phyloP scores from a whole-genome alignment of 2,888 invertebrate species.

The Aspidiotus destructor region DNA sequence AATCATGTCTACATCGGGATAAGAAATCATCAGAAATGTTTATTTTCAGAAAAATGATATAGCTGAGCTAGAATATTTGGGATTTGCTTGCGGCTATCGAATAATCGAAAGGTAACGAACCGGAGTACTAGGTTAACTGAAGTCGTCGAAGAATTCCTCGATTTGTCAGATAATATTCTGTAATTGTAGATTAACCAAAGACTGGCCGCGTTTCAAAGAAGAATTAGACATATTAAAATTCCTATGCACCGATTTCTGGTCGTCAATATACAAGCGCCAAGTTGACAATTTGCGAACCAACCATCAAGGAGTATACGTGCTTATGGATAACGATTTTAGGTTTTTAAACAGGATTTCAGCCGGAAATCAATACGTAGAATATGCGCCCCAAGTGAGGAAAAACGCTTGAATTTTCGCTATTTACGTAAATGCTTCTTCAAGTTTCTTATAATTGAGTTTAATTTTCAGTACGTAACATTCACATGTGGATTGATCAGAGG shows the following conservation, averaged over 20 bases:
- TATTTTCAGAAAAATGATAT: slow-evolving; percentile 49
- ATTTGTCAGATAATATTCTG: not conserved
- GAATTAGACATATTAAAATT: slow-evolving; percentile 97
- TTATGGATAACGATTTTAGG: slow-evolving; percentile 91
- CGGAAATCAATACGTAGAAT: slow-evolving; percentile 82
- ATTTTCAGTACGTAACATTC: slow-evolving; percentile 72
- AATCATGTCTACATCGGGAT: not conserved
- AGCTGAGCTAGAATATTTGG: slow-evolving; percentile 70
- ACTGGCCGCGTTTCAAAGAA: slow-evolving; percentile 88
- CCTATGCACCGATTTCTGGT: slow-evolving; percentile 98
- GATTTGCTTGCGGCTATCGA: slow-evolving; percentile 73
- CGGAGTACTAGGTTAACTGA: not conserved
- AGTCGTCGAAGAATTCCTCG: not conserved
- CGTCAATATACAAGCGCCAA: slow-evolving; percentile 93
- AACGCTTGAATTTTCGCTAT: too few species aligned
- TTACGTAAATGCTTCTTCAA: too few species aligned
- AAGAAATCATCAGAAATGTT: not conserved
- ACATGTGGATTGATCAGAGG: slow-evolving; percentile 94
- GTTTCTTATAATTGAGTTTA: not conserved
- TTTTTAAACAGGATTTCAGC: slow-evolving; percentile 80
- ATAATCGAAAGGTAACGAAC: slow-evolving; percentile 59
- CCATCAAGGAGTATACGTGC: slow-evolving; percentile 94
- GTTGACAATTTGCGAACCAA: slow-evolving; percentile 96
- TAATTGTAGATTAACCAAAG: slow-evolving; percentile 62
- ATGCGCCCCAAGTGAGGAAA: slow-evolving; percentile 65